Base-by-base conservation (phyloP, 2,113 vertebrate species). In the Arvicanthis niloticus region DNA sequence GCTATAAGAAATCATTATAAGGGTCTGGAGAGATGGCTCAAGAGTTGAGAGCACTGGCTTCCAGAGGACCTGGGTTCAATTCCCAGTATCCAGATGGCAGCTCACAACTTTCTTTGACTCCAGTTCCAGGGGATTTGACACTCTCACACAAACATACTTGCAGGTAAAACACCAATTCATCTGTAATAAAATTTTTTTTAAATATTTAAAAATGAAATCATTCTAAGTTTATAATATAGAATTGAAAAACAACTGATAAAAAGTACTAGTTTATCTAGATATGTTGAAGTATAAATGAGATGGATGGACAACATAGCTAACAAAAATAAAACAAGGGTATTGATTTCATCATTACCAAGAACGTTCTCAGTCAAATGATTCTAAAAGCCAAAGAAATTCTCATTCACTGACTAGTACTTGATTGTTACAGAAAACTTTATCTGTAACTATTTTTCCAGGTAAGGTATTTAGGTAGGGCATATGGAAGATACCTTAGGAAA, bases 231-330 rank as follows among this genome's bases (percentile, higher is more conserved):
- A 2, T 94, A 78, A 80, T 82, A 82, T 78, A 92, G 76, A 95
- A 84, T 92, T n/a, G 24, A 16, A 94, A 90, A n/a, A 42, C 15
- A 85, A 1, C 76, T 94, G 24, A 78, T 21, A 5, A 94, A 86
- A 77, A 85, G 3, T 91, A 60, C 95, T 98, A 96, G 12, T 87
- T 93, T 96, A 77, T 86, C 89, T 87, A 95, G 62, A 17, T 9
- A 70, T 67, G 19, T 70, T 82, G 24, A 84, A 51, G 60, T 42
- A 48, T 85, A 94, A 86, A 56, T 84, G 10, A 45, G 4, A 19
- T n/a, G 11, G 0, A 80, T 96, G 17, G 10, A 89, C 94, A 70
- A 85, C 65, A 5, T 93, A 85, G 31, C 13, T 80, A 85, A 68
- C 56, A 90, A 95, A 94, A 91, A 80, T 81, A 67, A 90, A 93